phyloP scores from a whole-genome alignment of 2,888 invertebrate species.

The Dryobotodes eremita region DNA sequence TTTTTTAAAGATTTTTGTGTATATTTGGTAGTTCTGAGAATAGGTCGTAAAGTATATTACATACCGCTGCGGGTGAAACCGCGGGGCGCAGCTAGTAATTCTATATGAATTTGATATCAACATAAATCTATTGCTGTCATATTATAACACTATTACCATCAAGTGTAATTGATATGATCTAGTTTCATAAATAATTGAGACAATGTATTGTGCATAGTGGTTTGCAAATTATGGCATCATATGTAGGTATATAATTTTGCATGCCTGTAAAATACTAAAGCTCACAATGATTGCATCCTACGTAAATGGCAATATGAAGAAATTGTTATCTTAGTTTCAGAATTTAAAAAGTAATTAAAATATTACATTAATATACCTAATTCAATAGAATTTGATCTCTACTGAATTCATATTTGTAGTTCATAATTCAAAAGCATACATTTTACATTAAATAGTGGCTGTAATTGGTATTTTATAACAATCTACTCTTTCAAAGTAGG shows the following conservation, averaged over 20 bases:
- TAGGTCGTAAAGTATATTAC: too few relatives aligned
- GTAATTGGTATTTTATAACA: conserved; percentile 8
- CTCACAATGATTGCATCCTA: not conserved
- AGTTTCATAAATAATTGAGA: not conserved
- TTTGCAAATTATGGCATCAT: not conserved
- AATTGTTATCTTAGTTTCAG: not conserved
- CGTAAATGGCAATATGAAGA: not conserved
- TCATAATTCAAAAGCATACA: conserved; percentile 12
- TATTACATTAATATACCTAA: not conserved
- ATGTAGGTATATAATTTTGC: not conserved
- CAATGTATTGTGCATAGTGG: not conserved
- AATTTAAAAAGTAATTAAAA: not conserved
- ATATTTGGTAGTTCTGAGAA: too few relatives aligned
- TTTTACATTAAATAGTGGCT: not conserved
- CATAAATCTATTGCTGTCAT: not conserved
- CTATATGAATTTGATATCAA: not conserved
- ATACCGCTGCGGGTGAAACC: too few relatives aligned
- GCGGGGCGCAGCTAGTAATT: too few relatives aligned
- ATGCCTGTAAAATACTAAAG: not conserved
- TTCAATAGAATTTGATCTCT: conserved; percentile 1
- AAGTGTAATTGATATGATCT: conserved; percentile 4
- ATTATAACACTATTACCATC: not conserved
- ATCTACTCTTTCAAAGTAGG: conserved; percentile 1
- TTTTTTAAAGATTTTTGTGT: too few relatives aligned
- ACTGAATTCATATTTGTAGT: not conserved